These are phyloP conservation scores for Listrodromus nycthemerus DNA, from an alignment of 2,888 invertebrate species.

Conservation along the genomic window DNA sequence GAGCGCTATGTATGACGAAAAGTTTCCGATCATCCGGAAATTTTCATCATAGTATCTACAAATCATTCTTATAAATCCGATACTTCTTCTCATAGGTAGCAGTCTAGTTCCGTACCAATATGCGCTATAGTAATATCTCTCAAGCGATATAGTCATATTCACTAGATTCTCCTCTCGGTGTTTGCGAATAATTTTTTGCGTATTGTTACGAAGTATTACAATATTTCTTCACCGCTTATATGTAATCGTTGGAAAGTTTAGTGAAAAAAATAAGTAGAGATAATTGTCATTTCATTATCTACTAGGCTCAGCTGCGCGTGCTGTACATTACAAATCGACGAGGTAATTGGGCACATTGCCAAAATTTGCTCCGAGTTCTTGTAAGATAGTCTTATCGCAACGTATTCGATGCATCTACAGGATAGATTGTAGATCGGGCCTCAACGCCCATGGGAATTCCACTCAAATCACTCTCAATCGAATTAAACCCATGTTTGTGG, in stretches of 20 bases:
- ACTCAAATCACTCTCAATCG: constrained; percentile 40
- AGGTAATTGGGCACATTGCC: constrained; percentile 78
- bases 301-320: constrained; percentile 58
- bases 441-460: constrained; percentile 45
- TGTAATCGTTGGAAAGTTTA: neutral
- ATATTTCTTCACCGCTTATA: neutral
- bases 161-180: too few species aligned
- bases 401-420: constrained; percentile 1
- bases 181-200: too few species aligned
- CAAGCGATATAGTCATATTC: too few species aligned
- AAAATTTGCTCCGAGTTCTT: constrained; percentile 64
- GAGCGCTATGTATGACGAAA: too few species aligned
- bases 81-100: too few species aligned
- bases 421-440: constrained; percentile 33
- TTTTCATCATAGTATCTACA: too few species aligned
- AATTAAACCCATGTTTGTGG: constrained; percentile 22
- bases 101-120: too few species aligned
- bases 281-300: constrained; percentile 75
- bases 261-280: constrained; percentile 67
- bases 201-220: neutral
- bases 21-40: too few species aligned
- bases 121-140: too few species aligned
- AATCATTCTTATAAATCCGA: too few species aligned
- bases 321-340: constrained; percentile 72
- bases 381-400: constrained; percentile 50